Evolutionary conservation across 2,888 invertebrate species (phyloP), one percentile per base, ranked within the genome.

Genomic region (Morpho helenor): DNA sequence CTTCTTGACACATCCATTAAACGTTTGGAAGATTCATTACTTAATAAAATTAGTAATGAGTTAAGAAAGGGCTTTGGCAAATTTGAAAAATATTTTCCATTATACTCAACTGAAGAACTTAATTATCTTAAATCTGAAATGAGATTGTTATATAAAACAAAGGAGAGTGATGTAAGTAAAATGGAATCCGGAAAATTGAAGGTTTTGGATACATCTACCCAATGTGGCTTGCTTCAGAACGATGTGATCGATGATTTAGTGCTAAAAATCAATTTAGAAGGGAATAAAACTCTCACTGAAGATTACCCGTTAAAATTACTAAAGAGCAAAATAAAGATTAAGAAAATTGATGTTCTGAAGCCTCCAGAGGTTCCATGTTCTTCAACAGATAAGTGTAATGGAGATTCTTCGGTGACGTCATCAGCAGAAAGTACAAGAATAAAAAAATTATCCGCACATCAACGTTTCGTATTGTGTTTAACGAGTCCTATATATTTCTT

Each of bases 211-310:
- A 68, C 70, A 64, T 65, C 66, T 49, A 60, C 80, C 7, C 87
- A 88, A 63, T 87, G 89, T 56, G 68, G 76, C 61, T 65, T 87
- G 44, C 69, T 84, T 6, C 69, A 78, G 8, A 85, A 73, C 40
- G 70, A 79, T 44, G 60, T 73, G 0, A 80, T 87, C 51, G 87
- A 87, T 57, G 67, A 77, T 61, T 61, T 87, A 5, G 69, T 80
- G 71, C 43, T 68, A 2, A 79, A 75, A 57, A 47, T 82, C 0
- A 77, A 71, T 49, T 52, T 65, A 2, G 73, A 75, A 48, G 66
- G 61, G 0, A 61, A 71, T 0, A 71, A 68, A 51, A 51, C 57
- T 1, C 41, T 60, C 2, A 7, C 64, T 1, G 58, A 61, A 10
- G 51, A 59, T 49, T 52, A 50, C 39, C 64, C 59, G 2, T 45